A percentile compares a stretch with the other conserved stretches of the same genome.
These are phyloP conservation scores for Sebastes hubbsi DNA, from an alignment of 2,797 vertebrate species.

Conservation along the genomic window DNA sequence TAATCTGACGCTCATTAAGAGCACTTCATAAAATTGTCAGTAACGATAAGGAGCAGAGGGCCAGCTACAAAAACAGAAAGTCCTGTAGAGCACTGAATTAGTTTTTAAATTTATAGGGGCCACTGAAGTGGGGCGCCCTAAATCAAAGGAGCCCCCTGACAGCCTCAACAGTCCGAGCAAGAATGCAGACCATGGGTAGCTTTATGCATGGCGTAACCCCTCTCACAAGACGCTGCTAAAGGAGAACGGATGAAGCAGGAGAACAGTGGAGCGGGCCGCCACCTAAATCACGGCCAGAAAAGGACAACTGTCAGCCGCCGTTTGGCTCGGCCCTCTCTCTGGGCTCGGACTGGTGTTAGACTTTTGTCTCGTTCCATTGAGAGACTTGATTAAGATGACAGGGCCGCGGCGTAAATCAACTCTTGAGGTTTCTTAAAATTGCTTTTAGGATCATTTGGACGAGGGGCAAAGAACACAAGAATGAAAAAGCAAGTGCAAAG, in stretches of 20 bases:
- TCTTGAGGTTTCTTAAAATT: constrained; percentile 91
- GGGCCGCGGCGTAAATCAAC: constrained; percentile 91
- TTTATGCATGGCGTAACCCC: constrained; percentile 88
- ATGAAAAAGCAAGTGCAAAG: constrained; percentile 78
- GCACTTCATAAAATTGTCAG: constrained; percentile 99
- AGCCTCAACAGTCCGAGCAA: constrained; percentile 89
- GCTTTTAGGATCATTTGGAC: constrained; percentile 81
- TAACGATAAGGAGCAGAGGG: constrained; percentile 90
- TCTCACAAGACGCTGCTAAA: constrained; percentile 88
- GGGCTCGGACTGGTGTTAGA: constrained; percentile 88
- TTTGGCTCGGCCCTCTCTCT: constrained; percentile 91
- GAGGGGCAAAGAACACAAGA: constrained; percentile 70
- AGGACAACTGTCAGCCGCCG: constrained; percentile 91
- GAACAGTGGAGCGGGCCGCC: constrained; percentile 88
- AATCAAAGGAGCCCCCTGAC: constrained; percentile 95
- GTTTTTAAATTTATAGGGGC: constrained; percentile 94
- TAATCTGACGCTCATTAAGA: constrained; percentile 98
- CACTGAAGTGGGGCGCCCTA: constrained; percentile 90
- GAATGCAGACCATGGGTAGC: constrained; percentile 90
- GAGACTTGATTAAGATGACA: constrained; percentile 95
- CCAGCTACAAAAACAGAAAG: constrained; percentile 91
- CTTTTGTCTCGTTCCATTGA: constrained; percentile 92
- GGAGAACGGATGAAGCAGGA: constrained; percentile 87
- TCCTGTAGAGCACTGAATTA: constrained; percentile 93
- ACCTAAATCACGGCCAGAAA: constrained; percentile 97